Evolutionary conservation across 1,140 invertebrate species (phyloP).

Genomic region (Agrilus planipennis): DNA sequence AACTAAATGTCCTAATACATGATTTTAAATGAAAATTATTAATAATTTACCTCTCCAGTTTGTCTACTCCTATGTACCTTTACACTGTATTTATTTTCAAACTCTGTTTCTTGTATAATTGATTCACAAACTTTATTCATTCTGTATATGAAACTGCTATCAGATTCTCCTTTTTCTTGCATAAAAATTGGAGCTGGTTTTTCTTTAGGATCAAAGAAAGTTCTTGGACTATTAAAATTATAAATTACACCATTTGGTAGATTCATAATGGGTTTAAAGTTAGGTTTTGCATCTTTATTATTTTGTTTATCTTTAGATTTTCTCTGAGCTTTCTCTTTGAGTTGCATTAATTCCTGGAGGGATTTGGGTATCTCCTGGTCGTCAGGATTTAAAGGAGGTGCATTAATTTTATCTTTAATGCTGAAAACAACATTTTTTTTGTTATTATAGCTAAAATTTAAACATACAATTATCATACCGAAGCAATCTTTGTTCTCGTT

Average conservation of each 20-base stretch:
- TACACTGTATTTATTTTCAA: conserved; percentile 43
- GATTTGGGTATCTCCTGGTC: conserved; percentile 54
- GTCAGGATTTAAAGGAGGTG: conserved; percentile 47
- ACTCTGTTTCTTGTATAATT: conserved; percentile 38
- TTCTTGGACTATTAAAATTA: too few species aligned
- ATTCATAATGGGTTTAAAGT: too few species aligned
- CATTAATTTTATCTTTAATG: conserved; percentile 52
- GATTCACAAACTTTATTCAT: conserved; percentile 36
- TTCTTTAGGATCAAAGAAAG: too few species aligned
- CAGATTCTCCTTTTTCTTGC: conserved; percentile 35
- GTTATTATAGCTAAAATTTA: conserved; percentile 10
- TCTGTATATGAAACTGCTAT: conserved; percentile 34
- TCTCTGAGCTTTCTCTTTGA: conserved; percentile 39
- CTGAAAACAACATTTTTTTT: conserved; percentile 35
- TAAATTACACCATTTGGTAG: too few species aligned
- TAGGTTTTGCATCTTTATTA: conserved; percentile 8
- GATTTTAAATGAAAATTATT: background rate
- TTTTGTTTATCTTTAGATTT: conserved; percentile 7
- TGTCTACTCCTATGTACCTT: conserved; percentile 36
- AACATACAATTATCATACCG: conserved; percentile 9
- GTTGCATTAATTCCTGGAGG: conserved; percentile 43
- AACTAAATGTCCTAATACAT: too few species aligned
- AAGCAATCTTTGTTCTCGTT: conserved; percentile 41
- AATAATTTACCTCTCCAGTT: conserved; percentile 30
- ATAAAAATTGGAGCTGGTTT: too few species aligned